Conservation (phyloP, 1,140 invertebrate species). For the Cherax destructor region DNA sequence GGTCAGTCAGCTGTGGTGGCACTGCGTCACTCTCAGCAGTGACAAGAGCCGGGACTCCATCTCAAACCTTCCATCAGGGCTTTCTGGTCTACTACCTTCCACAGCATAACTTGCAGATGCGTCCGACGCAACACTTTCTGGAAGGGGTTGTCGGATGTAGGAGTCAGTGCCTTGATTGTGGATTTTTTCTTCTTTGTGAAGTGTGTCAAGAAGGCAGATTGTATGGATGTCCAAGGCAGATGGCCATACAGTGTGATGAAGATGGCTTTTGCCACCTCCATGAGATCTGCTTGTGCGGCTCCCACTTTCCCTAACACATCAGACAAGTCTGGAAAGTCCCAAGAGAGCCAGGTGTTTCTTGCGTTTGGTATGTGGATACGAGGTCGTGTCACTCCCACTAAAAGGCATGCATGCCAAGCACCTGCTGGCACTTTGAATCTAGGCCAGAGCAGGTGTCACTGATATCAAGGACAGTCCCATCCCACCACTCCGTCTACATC, state of each 20-base stretch:
- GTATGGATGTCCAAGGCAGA: background rate
- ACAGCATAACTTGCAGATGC: conserved; percentile 8
- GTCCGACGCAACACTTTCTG: conserved; percentile 14
- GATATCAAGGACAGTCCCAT: background rate
- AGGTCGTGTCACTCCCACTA: conserved; percentile 8
- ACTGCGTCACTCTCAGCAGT: conserved; percentile 10
- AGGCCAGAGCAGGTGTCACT: background rate
- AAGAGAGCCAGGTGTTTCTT: background rate
- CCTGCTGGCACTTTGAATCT: background rate
- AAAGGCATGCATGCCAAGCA: conserved; percentile 18
- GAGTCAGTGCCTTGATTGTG: background rate
- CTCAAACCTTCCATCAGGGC: conserved; percentile 2
- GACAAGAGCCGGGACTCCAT: background rate
- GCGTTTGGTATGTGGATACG: background rate
- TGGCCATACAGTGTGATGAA: background rate
- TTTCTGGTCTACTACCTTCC: background rate
- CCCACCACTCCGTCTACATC: background rate
- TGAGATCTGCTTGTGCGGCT: conserved; percentile 5
- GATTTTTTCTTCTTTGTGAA: conserved; percentile 15
- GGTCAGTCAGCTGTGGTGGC: background rate
- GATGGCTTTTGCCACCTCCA: conserved; percentile 23
- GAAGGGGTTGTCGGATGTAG: background rate
- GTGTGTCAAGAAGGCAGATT: background rate
- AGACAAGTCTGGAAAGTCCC: background rate
- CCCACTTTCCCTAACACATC: conserved; percentile 1